Base-by-base conservation (phyloP, 2,113 vertebrate species). In the Oreochromis spilurus region DNA sequence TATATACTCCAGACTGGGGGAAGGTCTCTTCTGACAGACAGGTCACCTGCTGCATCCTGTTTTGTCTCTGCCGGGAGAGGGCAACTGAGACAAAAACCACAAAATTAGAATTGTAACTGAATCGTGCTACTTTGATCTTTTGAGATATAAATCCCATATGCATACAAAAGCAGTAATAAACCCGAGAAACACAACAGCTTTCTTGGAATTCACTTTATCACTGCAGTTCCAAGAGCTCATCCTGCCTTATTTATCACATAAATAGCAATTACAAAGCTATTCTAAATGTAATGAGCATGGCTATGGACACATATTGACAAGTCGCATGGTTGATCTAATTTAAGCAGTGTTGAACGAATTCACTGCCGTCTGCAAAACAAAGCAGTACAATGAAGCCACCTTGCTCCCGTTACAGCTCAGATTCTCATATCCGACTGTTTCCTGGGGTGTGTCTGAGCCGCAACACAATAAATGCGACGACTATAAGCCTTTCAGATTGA, bases 401-500 rank as follows among this genome's bases (percentile, higher is more conserved):
- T 29, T n/a, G 45, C 45, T 77, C 45, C 72, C 4, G 3, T 48
- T 81, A 40, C 26, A 38, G 57, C 12, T 54, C 55, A 48, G 53
- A 70, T 84, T 85, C 60, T 86, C 54, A 83, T 70, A 84, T 84
- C 53, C 9, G 3, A 43, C 77, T 4, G 5, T 26, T 83, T 84
- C 70, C 62, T 81, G 16, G 3, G 31, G 19, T 70, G 10, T 81
- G 48, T 72, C 67, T 62, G 82, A 75, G 55, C 40, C 26, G 53
- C 7, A 81, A 48, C 70, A 83, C 54, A 91, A 89, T 79, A 31
- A 79, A 81, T 48, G 83, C 31, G 21, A 88, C 5, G 57, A 82
- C 81, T 88, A 21, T 48, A 72, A 77, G 43, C 84, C 58, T 82
- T 88, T 79, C 50, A 77, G 55, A 87, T 84, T 43, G 75, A 78